These are phyloP conservation scores for Eurosta solidaginis DNA, from an alignment of 1,140 invertebrate species.

Conservation along the genomic window DNA sequence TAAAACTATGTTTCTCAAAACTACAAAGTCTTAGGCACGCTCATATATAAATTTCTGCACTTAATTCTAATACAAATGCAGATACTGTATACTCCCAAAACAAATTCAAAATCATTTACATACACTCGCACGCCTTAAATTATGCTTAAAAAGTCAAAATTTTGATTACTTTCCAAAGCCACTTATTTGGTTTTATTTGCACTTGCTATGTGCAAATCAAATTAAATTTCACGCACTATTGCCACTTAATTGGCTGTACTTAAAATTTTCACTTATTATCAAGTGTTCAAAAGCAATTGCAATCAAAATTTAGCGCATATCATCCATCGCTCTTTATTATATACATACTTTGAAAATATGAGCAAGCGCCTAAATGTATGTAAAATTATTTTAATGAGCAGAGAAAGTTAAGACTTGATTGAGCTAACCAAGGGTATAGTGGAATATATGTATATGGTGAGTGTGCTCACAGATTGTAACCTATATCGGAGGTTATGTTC, in stretches of 20 bases:
- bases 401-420: not conserved
- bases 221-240: slow-evolving; percentile 8
- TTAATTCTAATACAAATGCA: no score
- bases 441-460: no score
- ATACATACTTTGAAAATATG: no score
- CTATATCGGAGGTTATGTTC: no score
- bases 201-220: not conserved
- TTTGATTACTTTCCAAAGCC: not conserved
- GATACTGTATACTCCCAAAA: no score
- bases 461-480: no score
- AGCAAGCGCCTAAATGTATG: not conserved
- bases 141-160: not conserved
- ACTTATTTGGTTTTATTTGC: not conserved
- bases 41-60: not conserved
- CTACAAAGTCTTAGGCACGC: not conserved
- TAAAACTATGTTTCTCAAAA: not conserved
- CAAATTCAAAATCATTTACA: not conserved
- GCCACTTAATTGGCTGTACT: not conserved
- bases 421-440: no score
- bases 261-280: not conserved
- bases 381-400: not conserved
- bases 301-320: no score
- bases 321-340: no score
- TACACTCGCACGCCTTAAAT: not conserved
- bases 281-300: no score